Percentiles rank a stretch among this genome's conserved stretches.
Evolutionary conservation across 35 echinoderm and acorn worm species (phyloP).

Genomic region (Ophiothrix spiculata): DNA sequence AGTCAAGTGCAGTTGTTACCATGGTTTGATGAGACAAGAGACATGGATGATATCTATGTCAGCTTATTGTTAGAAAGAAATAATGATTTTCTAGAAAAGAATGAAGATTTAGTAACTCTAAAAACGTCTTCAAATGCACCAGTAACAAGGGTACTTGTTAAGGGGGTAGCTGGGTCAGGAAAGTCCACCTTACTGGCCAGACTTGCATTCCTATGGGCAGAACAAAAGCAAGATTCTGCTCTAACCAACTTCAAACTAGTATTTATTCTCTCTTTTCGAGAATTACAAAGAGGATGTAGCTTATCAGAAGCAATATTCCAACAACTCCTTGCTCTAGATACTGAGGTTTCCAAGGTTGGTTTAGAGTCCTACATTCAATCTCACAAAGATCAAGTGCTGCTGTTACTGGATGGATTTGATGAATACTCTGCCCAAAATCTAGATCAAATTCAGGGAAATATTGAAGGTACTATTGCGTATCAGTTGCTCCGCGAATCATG

Average conservation of each 20-base stretch:
- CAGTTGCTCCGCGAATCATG: background rate
- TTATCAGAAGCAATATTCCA: constrained; percentile 4
- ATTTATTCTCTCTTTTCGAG: background rate
- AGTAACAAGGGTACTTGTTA: background rate
- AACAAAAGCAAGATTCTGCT: background rate
- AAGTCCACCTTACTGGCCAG: background rate
- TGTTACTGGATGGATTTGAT: constrained; percentile 23
- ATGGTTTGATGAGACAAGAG: background rate
- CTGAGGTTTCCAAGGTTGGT: constrained; percentile 22
- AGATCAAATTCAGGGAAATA: background rate
- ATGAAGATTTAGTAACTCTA: background rate
- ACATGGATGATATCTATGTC: background rate
- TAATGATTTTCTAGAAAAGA: background rate
- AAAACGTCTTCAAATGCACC: background rate
- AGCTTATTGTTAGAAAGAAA: background rate
- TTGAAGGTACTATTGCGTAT: background rate
- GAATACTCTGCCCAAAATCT: background rate
- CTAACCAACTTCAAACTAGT: background rate
- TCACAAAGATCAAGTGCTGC: constrained; percentile 6
- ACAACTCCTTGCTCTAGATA: constrained; percentile 21
- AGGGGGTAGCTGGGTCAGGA: background rate
- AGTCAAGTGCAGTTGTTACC: background rate
- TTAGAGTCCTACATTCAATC: constrained; percentile 10
- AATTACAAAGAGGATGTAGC: background rate
- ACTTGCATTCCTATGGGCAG: background rate